Conservation (phyloP, 2,113 vertebrate genomes). For the Oreotrochilus melanogaster region DNA sequence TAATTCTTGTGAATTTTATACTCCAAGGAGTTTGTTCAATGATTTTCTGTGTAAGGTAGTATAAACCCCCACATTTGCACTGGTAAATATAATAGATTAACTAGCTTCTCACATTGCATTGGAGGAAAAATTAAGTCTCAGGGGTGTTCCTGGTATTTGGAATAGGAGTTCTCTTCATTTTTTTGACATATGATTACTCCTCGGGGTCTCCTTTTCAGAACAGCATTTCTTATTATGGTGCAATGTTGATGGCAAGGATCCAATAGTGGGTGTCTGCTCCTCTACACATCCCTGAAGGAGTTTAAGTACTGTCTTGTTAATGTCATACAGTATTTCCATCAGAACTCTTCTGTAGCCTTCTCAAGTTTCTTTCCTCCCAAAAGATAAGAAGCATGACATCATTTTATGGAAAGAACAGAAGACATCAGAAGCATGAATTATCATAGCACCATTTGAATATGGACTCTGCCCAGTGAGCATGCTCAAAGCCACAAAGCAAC, state of each 20-base stretch:
- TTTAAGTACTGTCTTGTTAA: conserved; percentile 1
- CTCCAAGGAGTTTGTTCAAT: conserved; percentile 3
- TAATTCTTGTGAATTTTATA: conserved; percentile 16
- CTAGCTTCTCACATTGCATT: neutral
- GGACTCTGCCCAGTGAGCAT: neutral
- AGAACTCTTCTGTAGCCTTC: neutral
- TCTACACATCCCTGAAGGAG: neutral
- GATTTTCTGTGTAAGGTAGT: neutral
- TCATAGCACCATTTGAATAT: neutral
- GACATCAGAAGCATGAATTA: neutral
- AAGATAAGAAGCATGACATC: neutral
- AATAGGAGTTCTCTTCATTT: conserved; percentile 32
- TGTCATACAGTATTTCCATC: neutral
- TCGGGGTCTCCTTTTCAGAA: conserved; percentile 7
- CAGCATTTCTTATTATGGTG: neutral
- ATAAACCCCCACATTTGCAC: neutral
- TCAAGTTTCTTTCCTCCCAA: neutral
- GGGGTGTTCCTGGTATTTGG: conserved; percentile 36
- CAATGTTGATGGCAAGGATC: neutral
- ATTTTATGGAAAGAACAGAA: neutral
- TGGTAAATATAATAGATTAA: conserved; percentile 17
- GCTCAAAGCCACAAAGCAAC: neutral
- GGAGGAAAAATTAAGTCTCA: conserved; percentile 30
- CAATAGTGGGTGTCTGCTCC: neutral
- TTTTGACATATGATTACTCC: conserved; percentile 33